These are phyloP conservation scores for Stegodyphus dumicola DNA, from an alignment of 1,140 invertebrate genomes.

Conservation along the genomic window DNA sequence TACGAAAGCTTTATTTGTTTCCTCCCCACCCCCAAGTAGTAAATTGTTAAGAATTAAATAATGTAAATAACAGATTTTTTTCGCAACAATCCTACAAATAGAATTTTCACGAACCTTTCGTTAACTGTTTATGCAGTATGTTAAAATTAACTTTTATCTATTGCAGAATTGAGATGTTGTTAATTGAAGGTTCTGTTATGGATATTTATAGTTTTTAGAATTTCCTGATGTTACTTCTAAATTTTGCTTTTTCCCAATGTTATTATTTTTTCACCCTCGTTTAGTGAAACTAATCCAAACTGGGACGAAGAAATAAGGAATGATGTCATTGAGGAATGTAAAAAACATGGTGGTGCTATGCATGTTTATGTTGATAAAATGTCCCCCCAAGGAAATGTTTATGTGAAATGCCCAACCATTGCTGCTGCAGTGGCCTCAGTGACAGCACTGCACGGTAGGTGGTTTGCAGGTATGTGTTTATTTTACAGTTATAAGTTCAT, in stretches of 20 bases:
- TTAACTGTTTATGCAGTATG: too few species aligned
- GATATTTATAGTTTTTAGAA: background rate
- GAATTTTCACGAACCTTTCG: too few species aligned
- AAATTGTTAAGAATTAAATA: too few species aligned
- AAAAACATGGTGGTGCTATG: conserved; percentile 95
- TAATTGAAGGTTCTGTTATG: too few species aligned
- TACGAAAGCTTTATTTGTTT: too few species aligned
- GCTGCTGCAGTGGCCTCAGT: conserved; percentile 95
- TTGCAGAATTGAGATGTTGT: too few species aligned
- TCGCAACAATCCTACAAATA: too few species aligned
- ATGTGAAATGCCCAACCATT: conserved; percentile 98
- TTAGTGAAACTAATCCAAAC: conserved; percentile 85
- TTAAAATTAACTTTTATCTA: too few species aligned
- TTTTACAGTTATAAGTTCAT: background rate
- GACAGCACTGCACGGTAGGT: conserved; percentile 95
- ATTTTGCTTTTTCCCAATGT: background rate
- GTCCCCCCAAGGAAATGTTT: conserved; percentile 96
- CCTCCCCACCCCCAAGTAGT: too few species aligned
- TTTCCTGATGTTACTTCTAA: background rate
- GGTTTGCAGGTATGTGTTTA: conserved; percentile 82
- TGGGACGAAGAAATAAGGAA: conserved; percentile 96
- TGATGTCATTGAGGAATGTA: conserved; percentile 98
- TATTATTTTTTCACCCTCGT: conserved; percentile 64
- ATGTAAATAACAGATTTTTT: too few species aligned
- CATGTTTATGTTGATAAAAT: conserved; percentile 98